A percentile compares a stretch with the other conserved stretches of the same genome.
Conservation (phyloP, 2,888 invertebrate genomes). For the Uropetala carovei region DNA sequence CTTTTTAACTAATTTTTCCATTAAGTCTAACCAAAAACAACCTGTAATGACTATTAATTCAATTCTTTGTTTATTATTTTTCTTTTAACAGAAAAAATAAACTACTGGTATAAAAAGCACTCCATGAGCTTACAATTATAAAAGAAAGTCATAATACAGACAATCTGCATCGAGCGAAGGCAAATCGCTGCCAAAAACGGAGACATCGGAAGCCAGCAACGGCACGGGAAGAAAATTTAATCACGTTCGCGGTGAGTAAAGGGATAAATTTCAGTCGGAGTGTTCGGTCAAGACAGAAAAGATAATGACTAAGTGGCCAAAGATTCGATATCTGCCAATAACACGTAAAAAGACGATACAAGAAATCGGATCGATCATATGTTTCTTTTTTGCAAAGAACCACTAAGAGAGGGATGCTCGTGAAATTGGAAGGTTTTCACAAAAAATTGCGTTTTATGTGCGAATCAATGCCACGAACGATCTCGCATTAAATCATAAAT, state of each 20-base stretch:
- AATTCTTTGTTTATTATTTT: no score
- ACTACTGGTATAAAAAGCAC: no score
- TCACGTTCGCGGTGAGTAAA: conserved; percentile 25
- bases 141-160: neutral
- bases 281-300: neutral
- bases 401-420: neutral
- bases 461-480: no score
- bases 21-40: no score
- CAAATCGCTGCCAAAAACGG: neutral
- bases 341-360: neutral
- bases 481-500: no score
- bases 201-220: neutral
- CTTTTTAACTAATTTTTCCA: no score
- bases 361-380: neutral
- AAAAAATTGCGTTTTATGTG: no score
- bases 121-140: no score
- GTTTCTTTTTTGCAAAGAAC: neutral
- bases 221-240: neutral
- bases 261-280: neutral
- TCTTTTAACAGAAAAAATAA: no score
- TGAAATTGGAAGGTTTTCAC: no score
- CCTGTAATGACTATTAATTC: no score
- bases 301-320: neutral
- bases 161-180: neutral
- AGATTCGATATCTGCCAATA: conserved; percentile 4